Base-by-base conservation (phyloP, 2,888 invertebrate genomes). In the Actias luna region DNA sequence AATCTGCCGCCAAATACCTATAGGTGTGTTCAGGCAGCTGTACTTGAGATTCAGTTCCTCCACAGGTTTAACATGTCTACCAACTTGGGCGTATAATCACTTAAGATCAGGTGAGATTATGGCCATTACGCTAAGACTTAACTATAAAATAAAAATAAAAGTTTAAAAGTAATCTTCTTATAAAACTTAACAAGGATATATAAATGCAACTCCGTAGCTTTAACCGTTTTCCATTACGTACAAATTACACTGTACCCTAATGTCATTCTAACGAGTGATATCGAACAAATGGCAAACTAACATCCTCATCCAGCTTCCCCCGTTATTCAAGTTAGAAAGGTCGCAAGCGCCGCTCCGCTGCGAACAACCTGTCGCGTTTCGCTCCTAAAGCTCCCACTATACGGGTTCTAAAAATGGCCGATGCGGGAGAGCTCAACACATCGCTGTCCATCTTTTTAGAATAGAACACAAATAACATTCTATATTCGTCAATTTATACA, bases 381-480 rank as follows among this genome's bases (percentile, higher is more conserved):
- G 76, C 75, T 82, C 74, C 82, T 80, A 79, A 73, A 72, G 74
- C 79, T 82, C 85, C 85, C 82, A 85, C 88, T 80, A 87, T 85
- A 85, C 90, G 83, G 82, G 88, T 87, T 88, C 92, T 92, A 92
- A 91, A 89, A 92, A 89, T 89, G 91, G 89, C 85, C 92, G 89
- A 91, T 88, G 92, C 90, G 91, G 92, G 92, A 92, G 92, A 92
- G 90, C 88, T 91, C 87, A 89, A 89, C 89, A 89, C 89, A 92
- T 89, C 89, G 87, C 89, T 84, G 90, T 90, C 87, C 90, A 92
- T 92, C 92, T 92, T 92, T 92, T 92, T 92, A 92, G 92, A 92
- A 91, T 89, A 89, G 89, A 87, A 92, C 92, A 91, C 90, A 91
- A 92, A 92, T 92, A 92, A 91, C 91, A 85, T 91, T 92, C 92